A percentile compares a stretch with the other conserved stretches of the same genome.
Evolutionary conservation across 2,113 vertebrate genomes (phyloP).

Genomic region (Crocuta crocuta): DNA sequence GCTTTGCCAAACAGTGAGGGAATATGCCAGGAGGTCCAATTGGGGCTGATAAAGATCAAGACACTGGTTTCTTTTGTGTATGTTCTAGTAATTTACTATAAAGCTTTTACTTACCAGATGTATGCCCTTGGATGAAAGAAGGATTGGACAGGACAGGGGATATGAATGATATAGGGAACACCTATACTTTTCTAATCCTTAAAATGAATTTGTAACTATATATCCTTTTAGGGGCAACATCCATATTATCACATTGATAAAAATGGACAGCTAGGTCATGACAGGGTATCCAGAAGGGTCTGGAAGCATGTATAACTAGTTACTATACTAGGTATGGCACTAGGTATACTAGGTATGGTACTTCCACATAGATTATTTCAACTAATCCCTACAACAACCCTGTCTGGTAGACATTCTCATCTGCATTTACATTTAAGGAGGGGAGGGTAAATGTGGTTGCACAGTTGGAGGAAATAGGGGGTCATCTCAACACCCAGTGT

Average conservation of each 20-base stretch:
- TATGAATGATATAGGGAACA: neutral
- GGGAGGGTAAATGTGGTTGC: neutral
- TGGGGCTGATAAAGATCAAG: neutral
- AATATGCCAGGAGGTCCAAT: neutral
- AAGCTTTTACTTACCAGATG: conserved; percentile 4
- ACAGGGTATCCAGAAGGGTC: neutral
- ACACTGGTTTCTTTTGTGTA: neutral
- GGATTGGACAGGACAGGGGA: neutral
- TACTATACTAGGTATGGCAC: neutral
- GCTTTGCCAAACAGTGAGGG: conserved; percentile 1
- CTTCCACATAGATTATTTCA: conserved; percentile 15
- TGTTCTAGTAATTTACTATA: conserved; percentile 6
- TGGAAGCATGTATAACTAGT: conserved; percentile 10
- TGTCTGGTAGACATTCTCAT: neutral
- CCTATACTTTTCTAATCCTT: neutral
- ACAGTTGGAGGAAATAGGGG: neutral
- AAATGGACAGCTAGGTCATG: neutral
- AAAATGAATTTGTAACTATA: conserved; percentile 1
- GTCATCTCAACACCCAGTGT: neutral
- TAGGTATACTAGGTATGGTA: neutral
- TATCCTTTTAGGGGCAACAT: neutral
- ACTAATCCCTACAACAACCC: neutral
- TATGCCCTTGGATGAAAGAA: neutral
- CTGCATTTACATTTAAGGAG: conserved; percentile 38
- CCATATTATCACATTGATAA: neutral